These are phyloP conservation scores for Aplidium turbinatum DNA, from an alignment of 23 tunicate genomes.

Conservation along the genomic window DNA sequence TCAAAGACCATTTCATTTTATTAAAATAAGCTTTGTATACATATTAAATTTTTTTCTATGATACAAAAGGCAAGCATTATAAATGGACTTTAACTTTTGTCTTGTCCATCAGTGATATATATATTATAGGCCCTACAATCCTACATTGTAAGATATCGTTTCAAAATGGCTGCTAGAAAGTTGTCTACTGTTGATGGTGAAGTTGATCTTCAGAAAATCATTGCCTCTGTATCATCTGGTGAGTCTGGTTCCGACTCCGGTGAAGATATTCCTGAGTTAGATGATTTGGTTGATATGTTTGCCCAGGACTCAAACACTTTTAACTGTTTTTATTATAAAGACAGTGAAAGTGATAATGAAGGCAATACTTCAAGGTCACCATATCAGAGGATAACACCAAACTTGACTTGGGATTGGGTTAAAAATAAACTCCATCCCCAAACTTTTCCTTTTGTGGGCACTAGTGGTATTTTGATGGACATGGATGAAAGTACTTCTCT, in stretches of 20 bases:
- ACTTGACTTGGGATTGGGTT: constrained; percentile 4
- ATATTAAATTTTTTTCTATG: too few relatives aligned
- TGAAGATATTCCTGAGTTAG: not conserved
- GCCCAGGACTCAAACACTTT: constrained; percentile 1
- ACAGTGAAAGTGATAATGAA: constrained; percentile 1
- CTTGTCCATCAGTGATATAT: too few relatives aligned
- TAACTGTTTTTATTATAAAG: too few relatives aligned
- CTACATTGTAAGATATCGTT: not conserved
- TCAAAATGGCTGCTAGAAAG: not conserved
- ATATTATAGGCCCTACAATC: too few relatives aligned
- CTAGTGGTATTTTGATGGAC: not conserved
- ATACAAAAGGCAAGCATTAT: too few relatives aligned
- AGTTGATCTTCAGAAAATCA: not conserved
- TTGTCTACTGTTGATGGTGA: not conserved
- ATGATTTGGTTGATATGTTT: constrained; percentile 4
- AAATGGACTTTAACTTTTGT: too few relatives aligned
- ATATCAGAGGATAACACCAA: constrained; percentile 1
- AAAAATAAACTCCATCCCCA: not conserved
- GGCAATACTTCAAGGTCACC: not conserved
- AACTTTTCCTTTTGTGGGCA: constrained; percentile 15
- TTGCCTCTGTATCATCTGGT: constrained; percentile 25
- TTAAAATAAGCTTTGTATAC: too few relatives aligned
- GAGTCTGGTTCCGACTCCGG: constrained; percentile 2
- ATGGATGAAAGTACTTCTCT: constrained; percentile 2
- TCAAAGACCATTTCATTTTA: too few relatives aligned